Evolutionary conservation across 2,113 vertebrate genomes (phyloP), one percentile per base, ranked within the genome.

Genomic region (Nannospalax galili): DNA sequence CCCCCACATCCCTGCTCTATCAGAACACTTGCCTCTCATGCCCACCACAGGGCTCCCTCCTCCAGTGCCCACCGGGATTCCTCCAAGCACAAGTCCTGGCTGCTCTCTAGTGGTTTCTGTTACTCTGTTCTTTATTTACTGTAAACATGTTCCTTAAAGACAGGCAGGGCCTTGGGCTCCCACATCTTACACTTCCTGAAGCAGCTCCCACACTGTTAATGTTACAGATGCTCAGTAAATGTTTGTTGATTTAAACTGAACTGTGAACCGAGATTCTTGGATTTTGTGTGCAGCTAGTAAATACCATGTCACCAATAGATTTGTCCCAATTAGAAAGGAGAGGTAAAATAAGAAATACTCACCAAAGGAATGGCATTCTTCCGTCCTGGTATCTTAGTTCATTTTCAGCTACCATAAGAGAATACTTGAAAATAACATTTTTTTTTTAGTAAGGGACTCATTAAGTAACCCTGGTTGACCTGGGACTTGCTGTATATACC

Each of bases 71-170:
- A 1, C 4, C 15, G 42, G 52, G 56, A 78, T 35, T 88, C 56
- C 37, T 20, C 58, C 11, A 82, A n/a, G 62, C 48, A 32, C 28
- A 14, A 1, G 6, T 48, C 58, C 58, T 6, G 7, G 32, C 26
- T 28, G 15, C 58, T 32, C n/a, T 73, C 56, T 56, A 45, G 48
- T 48, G 67, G 60, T 45, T 56, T 37, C 58, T 62, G 67, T 37
- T 30, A 75, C 19, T 70, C 8, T 3, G 56, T 65, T 65, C 56
- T 37, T 65, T 52, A 62, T 56, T 95, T 80, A 70, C 42, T 86
- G 79, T 70, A 95, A 94, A 75, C 60, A n/a, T 60, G 32, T n/a
- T 81, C n/a, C 60, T 56, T 19, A 7, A 86, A 81, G 70, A 91
- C n/a, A 73, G 42, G 24, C n/a, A 73, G 42, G 24, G 58, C 45